A percentile compares a stretch with the other conserved stretches of the same genome.
Conservation (phyloP, 2,797 vertebrate genomes). For the Hirundo rustica region DNA sequence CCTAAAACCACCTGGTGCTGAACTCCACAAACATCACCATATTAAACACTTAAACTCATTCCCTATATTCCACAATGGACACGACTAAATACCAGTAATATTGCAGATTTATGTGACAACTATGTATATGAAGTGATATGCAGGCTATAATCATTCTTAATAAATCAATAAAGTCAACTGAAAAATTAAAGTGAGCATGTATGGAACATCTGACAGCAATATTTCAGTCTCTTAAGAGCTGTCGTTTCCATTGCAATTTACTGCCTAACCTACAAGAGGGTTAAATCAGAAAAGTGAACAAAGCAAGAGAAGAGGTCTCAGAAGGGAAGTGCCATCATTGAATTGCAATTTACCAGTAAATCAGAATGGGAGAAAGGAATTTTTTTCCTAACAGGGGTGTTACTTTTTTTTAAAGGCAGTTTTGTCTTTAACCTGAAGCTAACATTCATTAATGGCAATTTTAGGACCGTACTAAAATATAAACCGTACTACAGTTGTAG, state of each 20-base stretch:
- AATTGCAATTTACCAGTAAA: slow-evolving; percentile 43
- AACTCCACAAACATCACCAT: not conserved
- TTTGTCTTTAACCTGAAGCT: slow-evolving; percentile 59
- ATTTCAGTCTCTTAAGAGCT: slow-evolving; percentile 51
- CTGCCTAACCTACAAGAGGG: slow-evolving; percentile 31
- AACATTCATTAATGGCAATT: slow-evolving; percentile 58
- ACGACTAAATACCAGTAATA: not conserved
- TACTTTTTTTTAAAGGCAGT: slow-evolving; percentile 30
- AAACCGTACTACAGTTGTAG: slow-evolving; percentile 43
- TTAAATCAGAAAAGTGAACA: slow-evolving; percentile 58
- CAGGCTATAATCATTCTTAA: slow-evolving; percentile 62
- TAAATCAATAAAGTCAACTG: slow-evolving; percentile 65
- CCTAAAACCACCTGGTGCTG: not conserved
- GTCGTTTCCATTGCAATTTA: slow-evolving; percentile 58
- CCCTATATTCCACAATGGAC: not conserved
- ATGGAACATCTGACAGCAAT: slow-evolving; percentile 38
- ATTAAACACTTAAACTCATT: slow-evolving; percentile 1
- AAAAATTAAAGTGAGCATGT: slow-evolving; percentile 67
- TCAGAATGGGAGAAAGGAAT: slow-evolving; percentile 33
- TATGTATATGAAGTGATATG: slow-evolving; percentile 44
- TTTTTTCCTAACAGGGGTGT: slow-evolving; percentile 33
- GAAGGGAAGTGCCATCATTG: slow-evolving; percentile 13
- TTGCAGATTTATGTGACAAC: slow-evolving; percentile 58
- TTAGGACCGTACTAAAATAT: slow-evolving; percentile 59
- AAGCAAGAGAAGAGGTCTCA: slow-evolving; percentile 33